Conservation (phyloP, 2,888 invertebrate genomes). For the Drosophila barbarae region DNA sequence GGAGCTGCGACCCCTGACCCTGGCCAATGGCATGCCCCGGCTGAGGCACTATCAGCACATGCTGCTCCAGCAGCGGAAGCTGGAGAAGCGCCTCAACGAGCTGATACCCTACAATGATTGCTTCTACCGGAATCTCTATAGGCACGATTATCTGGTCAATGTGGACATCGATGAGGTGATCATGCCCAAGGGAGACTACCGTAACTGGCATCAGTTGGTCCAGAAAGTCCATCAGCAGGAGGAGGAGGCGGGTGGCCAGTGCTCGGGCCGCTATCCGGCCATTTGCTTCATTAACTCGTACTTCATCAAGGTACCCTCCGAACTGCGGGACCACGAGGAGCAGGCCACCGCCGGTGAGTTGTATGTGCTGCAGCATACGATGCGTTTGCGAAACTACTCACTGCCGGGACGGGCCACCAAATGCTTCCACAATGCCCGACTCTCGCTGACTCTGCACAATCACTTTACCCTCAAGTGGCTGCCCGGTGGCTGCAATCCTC, state of each 20-base stretch:
- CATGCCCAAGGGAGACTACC: constrained; percentile 82
- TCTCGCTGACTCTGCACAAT: constrained; percentile 91
- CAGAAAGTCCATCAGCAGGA: constrained; percentile 67
- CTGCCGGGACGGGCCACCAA: constrained; percentile 92
- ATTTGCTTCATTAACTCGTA: constrained; percentile 93
- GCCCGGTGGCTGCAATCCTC: constrained; percentile 65
- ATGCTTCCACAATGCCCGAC: constrained; percentile 93
- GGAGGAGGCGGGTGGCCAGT: neutral
- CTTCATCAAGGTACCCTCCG: constrained; percentile 85
- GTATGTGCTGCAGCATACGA: constrained; percentile 94
- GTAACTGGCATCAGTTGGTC: constrained; percentile 79
- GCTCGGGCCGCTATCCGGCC: constrained; percentile 76
- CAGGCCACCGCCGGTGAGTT: constrained; percentile 78
- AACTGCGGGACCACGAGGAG: constrained; percentile 50
- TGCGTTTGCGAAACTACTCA: constrained; percentile 90
- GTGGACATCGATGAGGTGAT: constrained; percentile 95
- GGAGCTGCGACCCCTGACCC: constrained; percentile 86
- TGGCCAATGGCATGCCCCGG: constrained; percentile 93
- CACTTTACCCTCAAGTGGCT: constrained; percentile 92
- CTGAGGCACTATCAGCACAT: constrained; percentile 90
- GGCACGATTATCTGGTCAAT: constrained; percentile 90
- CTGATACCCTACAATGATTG: constrained; percentile 96
- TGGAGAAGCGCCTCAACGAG: constrained; percentile 94
- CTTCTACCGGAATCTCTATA: constrained; percentile 92
- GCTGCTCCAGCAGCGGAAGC: constrained; percentile 90